Evolutionary conservation across 2,888 invertebrate species (phyloP).

Genomic region (Gnatocerus cornutus): DNA sequence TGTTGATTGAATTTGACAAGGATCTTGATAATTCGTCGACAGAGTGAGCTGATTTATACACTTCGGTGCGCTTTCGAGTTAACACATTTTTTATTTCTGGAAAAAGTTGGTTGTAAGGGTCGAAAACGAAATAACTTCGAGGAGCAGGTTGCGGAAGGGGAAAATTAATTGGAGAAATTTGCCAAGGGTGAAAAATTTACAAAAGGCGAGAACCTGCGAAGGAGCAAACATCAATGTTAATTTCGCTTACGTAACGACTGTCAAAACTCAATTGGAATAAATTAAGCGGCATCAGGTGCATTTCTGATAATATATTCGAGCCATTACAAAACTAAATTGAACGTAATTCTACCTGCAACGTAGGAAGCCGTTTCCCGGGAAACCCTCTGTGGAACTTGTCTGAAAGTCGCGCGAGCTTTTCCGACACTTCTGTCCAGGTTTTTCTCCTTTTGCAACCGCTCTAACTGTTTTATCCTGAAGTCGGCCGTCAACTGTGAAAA

Average conservation of each 20-base stretch:
- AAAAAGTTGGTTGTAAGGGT: slow-evolving; percentile 48
- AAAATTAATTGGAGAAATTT: slow-evolving; percentile 9
- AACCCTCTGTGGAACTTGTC: slow-evolving; percentile 76
- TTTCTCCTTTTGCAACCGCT: slow-evolving; percentile 73
- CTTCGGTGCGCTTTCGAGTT: slow-evolving; percentile 73
- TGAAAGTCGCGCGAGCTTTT: slow-evolving; percentile 75
- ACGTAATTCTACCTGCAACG: slow-evolving; percentile 74
- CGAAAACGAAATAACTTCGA: neutral
- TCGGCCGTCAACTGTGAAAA: slow-evolving; percentile 64
- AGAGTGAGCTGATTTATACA: slow-evolving; percentile 75
- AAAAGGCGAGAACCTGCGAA: too few relatives aligned
- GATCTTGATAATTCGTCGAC: slow-evolving; percentile 77
- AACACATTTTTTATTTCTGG: slow-evolving; percentile 77
- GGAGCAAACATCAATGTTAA: too few relatives aligned
- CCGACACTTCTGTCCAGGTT: slow-evolving; percentile 75
- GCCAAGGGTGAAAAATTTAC: slow-evolving; percentile 1
- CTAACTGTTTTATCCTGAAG: slow-evolving; percentile 62
- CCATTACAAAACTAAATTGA: slow-evolving; percentile 9
- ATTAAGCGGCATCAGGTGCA: slow-evolving; percentile 40
- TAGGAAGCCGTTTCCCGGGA: slow-evolving; percentile 74
- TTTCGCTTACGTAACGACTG: too few relatives aligned
- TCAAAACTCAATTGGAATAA: slow-evolving; percentile 27
- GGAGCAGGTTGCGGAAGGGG: neutral
- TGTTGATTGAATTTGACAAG: slow-evolving; percentile 57
- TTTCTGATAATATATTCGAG: slow-evolving; percentile 15